phyloP scores from a whole-genome alignment of 2,888 invertebrate genomes.

The Oscheius sp. region DNA sequence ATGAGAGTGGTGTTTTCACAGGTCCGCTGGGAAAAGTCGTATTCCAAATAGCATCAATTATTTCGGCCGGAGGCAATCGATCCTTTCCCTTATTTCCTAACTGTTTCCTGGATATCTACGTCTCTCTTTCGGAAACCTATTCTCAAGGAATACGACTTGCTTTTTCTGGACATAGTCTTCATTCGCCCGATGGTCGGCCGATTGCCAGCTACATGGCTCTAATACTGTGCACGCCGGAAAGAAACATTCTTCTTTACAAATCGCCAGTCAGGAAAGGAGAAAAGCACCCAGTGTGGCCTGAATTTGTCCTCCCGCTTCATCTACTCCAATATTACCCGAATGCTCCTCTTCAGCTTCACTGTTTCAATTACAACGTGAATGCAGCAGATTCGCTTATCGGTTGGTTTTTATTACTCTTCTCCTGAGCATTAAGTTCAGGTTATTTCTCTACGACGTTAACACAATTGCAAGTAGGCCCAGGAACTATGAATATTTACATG shows the following conservation, averaged over 20 bases:
- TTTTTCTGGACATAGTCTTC: constrained; percentile 54
- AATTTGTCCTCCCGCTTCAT: constrained; percentile 61
- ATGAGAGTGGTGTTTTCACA: constrained; percentile 22
- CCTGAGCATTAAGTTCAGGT: constrained; percentile 26
- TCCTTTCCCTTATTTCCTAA: constrained; percentile 16
- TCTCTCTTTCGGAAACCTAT: constrained; percentile 45
- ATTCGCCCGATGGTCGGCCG: constrained; percentile 44
- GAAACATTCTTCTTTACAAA: constrained; percentile 42
- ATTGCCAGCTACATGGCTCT: constrained; percentile 57
- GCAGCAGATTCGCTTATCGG: constrained; percentile 60
- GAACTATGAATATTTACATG: constrained; percentile 62
- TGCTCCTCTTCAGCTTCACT: constrained; percentile 53
- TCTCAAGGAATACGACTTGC: constrained; percentile 45
- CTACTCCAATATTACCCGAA: constrained; percentile 29
- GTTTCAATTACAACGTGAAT: constrained; percentile 63
- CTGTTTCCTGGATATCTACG: constrained; percentile 38
- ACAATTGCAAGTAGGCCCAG: constrained; percentile 59
- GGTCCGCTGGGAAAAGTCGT: constrained; percentile 9
- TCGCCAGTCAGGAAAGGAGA: constrained; percentile 38
- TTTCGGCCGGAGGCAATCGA: not conserved
- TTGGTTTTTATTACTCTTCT: not conserved
- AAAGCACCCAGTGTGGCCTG: constrained; percentile 50
- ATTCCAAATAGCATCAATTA: constrained; percentile 17
- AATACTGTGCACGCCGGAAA: constrained; percentile 39
- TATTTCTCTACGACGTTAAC: constrained; percentile 58